Conservation (phyloP, 2,888 invertebrate genomes). For the Tridacna gigas region DNA sequence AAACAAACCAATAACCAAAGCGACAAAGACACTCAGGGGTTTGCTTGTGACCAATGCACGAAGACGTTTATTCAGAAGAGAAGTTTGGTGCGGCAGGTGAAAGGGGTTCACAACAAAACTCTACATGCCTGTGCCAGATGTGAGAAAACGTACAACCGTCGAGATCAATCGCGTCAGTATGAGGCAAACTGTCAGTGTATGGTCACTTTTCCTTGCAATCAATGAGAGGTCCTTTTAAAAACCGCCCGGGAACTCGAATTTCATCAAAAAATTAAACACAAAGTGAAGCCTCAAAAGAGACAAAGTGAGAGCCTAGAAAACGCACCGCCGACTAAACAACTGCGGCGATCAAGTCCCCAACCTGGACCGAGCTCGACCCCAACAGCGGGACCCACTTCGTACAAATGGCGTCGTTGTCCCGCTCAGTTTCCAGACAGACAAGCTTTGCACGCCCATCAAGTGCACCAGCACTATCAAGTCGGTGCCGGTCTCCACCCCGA, state of each 20-base stretch:
- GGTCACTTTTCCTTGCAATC: conserved; percentile 14
- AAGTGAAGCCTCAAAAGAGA: conserved; percentile 1
- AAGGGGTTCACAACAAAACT: too few relatives aligned
- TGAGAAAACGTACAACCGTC: neutral
- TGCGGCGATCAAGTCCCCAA: neutral
- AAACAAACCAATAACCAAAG: too few relatives aligned
- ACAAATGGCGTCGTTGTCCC: conserved; percentile 28
- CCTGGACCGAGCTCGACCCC: neutral
- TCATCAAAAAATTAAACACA: conserved; percentile 33
- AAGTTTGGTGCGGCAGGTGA: too few relatives aligned
- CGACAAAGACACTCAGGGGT: too few relatives aligned
- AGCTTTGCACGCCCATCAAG: conserved; percentile 21
- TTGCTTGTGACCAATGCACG: too few relatives aligned
- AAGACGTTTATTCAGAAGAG: too few relatives aligned
- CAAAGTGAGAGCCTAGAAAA: conserved; percentile 1
- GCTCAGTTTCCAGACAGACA: conserved; percentile 29
- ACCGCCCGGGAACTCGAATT: conserved; percentile 20
- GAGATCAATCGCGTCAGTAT: neutral
- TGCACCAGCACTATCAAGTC: conserved; percentile 25
- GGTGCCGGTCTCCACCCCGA: conserved; percentile 7
- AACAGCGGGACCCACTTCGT: conserved; percentile 10
- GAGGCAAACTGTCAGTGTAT: neutral
- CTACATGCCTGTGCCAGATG: too few relatives aligned
- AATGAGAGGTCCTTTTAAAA: conserved; percentile 27
- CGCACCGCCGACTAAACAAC: neutral